Conservation (phyloP, 2,888 invertebrate genomes). For the Oithona nana region DNA sequence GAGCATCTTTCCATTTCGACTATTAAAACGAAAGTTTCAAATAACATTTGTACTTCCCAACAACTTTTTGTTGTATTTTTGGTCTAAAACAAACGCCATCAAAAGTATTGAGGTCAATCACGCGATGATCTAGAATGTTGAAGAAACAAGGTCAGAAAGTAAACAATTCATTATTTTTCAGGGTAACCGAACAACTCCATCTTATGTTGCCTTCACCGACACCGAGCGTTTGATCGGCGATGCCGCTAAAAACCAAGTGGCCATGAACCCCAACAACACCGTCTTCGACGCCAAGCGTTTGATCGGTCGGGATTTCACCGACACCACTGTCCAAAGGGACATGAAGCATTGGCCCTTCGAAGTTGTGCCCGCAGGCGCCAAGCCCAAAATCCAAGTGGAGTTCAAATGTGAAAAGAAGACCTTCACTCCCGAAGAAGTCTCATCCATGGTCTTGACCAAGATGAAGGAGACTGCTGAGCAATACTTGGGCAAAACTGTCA, state of each 20-base stretch:
- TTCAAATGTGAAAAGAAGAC: conserved; percentile 42
- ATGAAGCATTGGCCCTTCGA: conserved; percentile 35
- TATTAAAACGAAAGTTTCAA: too few relatives aligned
- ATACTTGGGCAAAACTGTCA: conserved; percentile 45
- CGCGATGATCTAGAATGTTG: too few relatives aligned
- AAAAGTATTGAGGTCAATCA: too few relatives aligned
- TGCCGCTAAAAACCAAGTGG: conserved; percentile 29
- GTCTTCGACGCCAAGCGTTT: conserved; percentile 22
- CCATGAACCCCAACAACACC: conserved; percentile 33
- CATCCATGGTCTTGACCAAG: conserved; percentile 50
- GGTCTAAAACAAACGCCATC: too few relatives aligned
- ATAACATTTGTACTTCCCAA: too few relatives aligned
- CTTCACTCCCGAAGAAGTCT: conserved; percentile 42
- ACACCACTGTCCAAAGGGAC: conserved; percentile 33
- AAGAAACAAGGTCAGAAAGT: too few relatives aligned
- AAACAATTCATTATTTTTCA: too few relatives aligned
- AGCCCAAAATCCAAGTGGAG: conserved; percentile 34
- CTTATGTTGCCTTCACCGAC: conserved; percentile 29
- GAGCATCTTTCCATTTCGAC: too few relatives aligned
- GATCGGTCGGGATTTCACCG: conserved; percentile 33
- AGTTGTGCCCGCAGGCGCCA: conserved; percentile 17
- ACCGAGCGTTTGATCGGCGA: conserved; percentile 28
- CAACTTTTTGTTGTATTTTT: too few relatives aligned
- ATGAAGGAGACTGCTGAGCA: too few relatives aligned
- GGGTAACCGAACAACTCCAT: conserved; percentile 28